A percentile compares a stretch with the other conserved stretches of the same genome.
Conservation (phyloP, 2,797 vertebrate species). For the Peromyscus melanophrys region DNA sequence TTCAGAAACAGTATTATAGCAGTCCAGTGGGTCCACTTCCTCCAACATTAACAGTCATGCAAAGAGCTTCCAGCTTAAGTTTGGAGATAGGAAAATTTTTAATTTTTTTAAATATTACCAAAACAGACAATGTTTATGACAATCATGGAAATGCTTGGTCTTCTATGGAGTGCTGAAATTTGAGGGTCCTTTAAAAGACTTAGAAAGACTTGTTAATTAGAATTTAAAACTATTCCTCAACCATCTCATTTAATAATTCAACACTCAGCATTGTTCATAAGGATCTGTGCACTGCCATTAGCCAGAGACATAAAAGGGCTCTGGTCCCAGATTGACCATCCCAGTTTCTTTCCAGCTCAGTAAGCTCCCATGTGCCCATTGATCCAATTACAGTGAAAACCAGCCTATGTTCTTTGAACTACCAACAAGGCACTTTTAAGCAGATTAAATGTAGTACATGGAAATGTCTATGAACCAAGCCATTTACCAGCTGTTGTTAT, state of each 20-base stretch:
- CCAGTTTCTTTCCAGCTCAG: slow-evolving; percentile 52
- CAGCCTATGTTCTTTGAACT: slow-evolving; percentile 60
- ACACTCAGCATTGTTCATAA: slow-evolving; percentile 37
- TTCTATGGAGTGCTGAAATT: slow-evolving; percentile 10
- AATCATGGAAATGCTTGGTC: slow-evolving; percentile 8
- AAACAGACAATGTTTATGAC: slow-evolving; percentile 48
- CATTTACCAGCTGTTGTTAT: background rate
- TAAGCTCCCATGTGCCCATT: slow-evolving; percentile 5
- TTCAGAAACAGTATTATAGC: slow-evolving; percentile 20
- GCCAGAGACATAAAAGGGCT: slow-evolving; percentile 33
- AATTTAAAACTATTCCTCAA: slow-evolving; percentile 62
- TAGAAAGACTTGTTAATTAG: slow-evolving; percentile 48
- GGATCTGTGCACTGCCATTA: slow-evolving; percentile 46
- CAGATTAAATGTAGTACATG: slow-evolving; percentile 31
- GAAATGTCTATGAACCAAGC: slow-evolving; percentile 39
- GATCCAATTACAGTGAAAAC: slow-evolving; percentile 63
- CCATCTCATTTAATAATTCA: slow-evolving; percentile 63
- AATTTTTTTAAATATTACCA: slow-evolving; percentile 62
- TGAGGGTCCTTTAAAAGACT: slow-evolving; percentile 19
- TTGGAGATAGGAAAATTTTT: background rate
- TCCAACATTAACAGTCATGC: background rate
- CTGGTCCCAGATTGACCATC: slow-evolving; percentile 19
- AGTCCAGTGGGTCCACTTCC: background rate
- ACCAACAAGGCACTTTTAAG: slow-evolving; percentile 49
- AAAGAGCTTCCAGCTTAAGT: background rate